Evolutionary conservation across 2,113 vertebrate genomes (phyloP).

Genomic region (Scatophagus argus): DNA sequence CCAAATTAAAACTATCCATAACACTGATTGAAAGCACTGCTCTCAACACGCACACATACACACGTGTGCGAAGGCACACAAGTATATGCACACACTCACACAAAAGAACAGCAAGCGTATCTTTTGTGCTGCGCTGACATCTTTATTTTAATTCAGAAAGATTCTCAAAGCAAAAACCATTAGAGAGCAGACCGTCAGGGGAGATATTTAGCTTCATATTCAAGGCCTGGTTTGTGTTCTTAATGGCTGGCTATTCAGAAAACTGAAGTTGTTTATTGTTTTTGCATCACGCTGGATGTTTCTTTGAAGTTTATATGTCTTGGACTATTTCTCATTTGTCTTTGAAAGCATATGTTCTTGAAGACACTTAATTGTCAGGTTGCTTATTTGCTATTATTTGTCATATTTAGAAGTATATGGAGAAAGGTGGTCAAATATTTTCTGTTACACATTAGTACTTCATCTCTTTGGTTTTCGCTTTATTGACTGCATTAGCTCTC

Average conservation of each 20-base stretch:
- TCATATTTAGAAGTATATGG: neutral
- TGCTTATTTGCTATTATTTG: neutral
- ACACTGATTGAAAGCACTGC: slow-evolving; percentile 77
- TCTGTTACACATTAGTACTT: too few species aligned
- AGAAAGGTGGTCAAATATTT: neutral
- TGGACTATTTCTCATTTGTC: neutral
- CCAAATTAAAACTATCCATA: slow-evolving; percentile 82
- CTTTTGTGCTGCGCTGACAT: slow-evolving; percentile 61
- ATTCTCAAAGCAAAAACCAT: slow-evolving; percentile 61
- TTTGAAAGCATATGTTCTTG: neutral
- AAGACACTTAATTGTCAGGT: neutral
- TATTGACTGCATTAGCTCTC: slow-evolving; percentile 9
- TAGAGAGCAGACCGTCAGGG: slow-evolving; percentile 33
- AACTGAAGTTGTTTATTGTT: slow-evolving; percentile 37
- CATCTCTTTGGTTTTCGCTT: neutral
- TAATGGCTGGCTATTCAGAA: slow-evolving; percentile 53
- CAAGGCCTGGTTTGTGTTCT: slow-evolving; percentile 40
- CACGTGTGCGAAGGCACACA: neutral
- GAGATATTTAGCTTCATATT: slow-evolving; percentile 42
- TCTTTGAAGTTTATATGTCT: slow-evolving; percentile 17
- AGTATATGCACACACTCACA: slow-evolving; percentile 8
- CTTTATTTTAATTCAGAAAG: slow-evolving; percentile 67
- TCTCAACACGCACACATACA: slow-evolving; percentile 5
- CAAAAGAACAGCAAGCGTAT: slow-evolving; percentile 56
- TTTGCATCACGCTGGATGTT: slow-evolving; percentile 4